Conservation (phyloP, 2,797 vertebrate genomes). For the Gorsachius magnificus region DNA sequence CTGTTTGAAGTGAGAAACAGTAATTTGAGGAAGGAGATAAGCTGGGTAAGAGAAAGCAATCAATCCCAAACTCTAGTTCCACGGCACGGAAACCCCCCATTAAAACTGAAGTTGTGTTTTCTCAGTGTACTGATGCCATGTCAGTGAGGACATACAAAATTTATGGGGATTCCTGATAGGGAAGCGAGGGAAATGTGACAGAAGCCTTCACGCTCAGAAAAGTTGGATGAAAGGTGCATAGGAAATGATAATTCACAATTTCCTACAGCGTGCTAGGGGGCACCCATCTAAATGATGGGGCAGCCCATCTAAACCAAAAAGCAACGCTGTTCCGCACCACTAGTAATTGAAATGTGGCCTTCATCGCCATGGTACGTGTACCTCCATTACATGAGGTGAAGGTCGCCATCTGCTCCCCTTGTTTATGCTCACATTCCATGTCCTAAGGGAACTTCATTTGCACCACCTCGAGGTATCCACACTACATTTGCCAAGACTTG, state of each 20-base stretch:
- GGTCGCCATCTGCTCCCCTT: rapidly evolving
- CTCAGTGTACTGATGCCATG: not conserved
- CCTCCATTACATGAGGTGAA: not conserved
- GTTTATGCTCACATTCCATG: not conserved
- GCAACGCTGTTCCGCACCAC: rapidly evolving
- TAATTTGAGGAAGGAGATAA: not conserved
- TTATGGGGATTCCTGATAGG: not conserved
- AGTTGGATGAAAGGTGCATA: not conserved
- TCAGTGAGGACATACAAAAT: not conserved
- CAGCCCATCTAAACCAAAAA: not conserved
- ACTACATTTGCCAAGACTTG: not conserved
- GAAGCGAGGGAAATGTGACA: not conserved
- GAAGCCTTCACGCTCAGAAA: not conserved
- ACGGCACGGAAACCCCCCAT: not conserved
- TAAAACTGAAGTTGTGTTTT: not conserved
- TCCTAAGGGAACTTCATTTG: not conserved
- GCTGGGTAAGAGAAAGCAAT: not conserved
- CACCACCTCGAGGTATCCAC: not conserved
- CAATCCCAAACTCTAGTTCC: not conserved
- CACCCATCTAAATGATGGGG: not conserved
- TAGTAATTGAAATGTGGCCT: not conserved
- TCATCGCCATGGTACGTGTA: not conserved
- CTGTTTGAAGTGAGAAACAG: not conserved
- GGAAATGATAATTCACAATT: not conserved
- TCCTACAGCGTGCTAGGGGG: not conserved